These are phyloP conservation scores for Poeciliopsis prolifica DNA, from an alignment of 2,113 vertebrate species.

Conservation along the genomic window DNA sequence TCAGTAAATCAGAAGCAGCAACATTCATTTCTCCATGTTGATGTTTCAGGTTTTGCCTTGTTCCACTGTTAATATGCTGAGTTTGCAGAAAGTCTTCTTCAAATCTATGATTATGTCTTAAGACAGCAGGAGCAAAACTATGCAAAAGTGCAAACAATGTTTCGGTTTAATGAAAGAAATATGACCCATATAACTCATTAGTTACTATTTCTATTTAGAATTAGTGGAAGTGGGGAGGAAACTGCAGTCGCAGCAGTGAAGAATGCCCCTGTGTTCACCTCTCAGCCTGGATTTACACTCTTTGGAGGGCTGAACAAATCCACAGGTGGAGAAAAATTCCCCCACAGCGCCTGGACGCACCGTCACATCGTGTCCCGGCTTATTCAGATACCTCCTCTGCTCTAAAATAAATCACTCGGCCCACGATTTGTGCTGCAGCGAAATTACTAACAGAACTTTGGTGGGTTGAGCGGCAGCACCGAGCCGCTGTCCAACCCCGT, in stretches of 20 bases:
- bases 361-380: neutral
- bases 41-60: neutral
- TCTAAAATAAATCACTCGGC: slow-evolving; percentile 23
- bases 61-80: neutral
- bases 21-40: neutral
- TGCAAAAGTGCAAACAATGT: neutral
- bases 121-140: neutral
- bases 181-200: neutral
- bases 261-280: neutral
- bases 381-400: slow-evolving; percentile 23
- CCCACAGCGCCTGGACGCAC: neutral
- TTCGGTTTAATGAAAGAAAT: neutral
- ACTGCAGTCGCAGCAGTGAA: neutral
- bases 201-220: slow-evolving; percentile 2
- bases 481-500: slow-evolving; percentile 67
- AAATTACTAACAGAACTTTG: slow-evolving; percentile 55
- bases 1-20: neutral
- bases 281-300: neutral
- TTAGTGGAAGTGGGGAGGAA: neutral
- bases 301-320: neutral
- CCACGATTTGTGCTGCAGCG: slow-evolving; percentile 11
- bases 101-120: neutral
- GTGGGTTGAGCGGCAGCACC: slow-evolving; percentile 57
- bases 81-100: neutral
- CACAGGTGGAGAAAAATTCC: slow-evolving; percentile 29